A percentile compares a stretch with the other conserved stretches of the same genome.
Evolutionary conservation across 2,888 invertebrate species (phyloP).

Genomic region (Drosophila quinaria): DNA sequence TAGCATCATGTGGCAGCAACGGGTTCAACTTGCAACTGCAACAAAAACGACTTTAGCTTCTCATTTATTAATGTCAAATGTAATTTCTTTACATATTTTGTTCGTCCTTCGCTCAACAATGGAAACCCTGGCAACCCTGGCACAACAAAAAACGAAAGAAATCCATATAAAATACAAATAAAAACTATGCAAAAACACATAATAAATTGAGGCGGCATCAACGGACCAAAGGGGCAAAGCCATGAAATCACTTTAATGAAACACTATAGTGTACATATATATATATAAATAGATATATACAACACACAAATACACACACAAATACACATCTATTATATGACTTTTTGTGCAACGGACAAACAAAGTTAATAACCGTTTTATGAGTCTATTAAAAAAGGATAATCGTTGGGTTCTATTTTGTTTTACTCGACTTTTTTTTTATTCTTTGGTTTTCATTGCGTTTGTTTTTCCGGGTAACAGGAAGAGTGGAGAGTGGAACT

Average conservation of each 20-base stretch:
- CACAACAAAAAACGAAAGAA: slow-evolving; percentile 9
- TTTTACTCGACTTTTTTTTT: slow-evolving; percentile 1
- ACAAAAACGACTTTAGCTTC: slow-evolving; percentile 12
- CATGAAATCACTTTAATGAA: slow-evolving; percentile 68
- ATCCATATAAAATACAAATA: slow-evolving; percentile 3
- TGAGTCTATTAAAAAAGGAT: slow-evolving; percentile 82
- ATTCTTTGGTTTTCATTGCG: slow-evolving; percentile 42
- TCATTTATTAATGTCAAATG: slow-evolving; percentile 81
- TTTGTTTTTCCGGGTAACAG: slow-evolving; percentile 17
- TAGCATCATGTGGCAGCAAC: slow-evolving; percentile 57
- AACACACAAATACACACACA: slow-evolving; percentile 12
- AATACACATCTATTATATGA: slow-evolving; percentile 44
- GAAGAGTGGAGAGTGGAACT: not conserved
- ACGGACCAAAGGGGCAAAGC: slow-evolving; percentile 21
- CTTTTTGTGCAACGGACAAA: slow-evolving; percentile 71
- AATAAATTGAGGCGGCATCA: slow-evolving; percentile 63
- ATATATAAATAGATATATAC: too few relatives aligned
- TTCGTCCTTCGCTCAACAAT: slow-evolving; percentile 28
- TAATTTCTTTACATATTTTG: slow-evolving; percentile 70
- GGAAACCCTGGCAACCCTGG: slow-evolving; percentile 15
- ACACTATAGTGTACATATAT: slow-evolving; percentile 37
- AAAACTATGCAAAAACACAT: slow-evolving; percentile 59
- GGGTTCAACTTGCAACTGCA: slow-evolving; percentile 16
- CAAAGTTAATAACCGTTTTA: slow-evolving; percentile 82
- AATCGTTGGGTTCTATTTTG: slow-evolving; percentile 70